phyloP scores from a whole-genome alignment of 2,113 vertebrate genomes.

The Myanophis thanlyinensis region DNA sequence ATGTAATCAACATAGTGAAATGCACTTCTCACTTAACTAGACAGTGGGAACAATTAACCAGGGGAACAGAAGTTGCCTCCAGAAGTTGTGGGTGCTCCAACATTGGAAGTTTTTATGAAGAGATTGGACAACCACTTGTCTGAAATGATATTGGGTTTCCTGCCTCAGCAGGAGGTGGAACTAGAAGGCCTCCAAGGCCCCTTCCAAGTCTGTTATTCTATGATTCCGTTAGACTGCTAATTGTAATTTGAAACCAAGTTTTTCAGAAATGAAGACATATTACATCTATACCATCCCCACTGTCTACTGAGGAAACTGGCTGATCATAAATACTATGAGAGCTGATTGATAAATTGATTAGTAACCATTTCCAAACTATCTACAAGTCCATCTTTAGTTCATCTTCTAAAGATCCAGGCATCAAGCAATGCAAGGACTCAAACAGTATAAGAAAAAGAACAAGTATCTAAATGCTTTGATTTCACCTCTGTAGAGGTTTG shows the following conservation, averaged over 20 bases:
- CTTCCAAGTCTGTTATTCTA: not conserved
- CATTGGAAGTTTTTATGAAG: too few relatives aligned
- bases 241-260: not conserved
- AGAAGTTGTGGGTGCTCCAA: too few relatives aligned
- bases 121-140: too few relatives aligned
- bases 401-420: not conserved
- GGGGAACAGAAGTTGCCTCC: too few relatives aligned
- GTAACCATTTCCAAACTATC: not conserved
- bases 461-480: not conserved
- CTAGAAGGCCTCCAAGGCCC: not conserved
- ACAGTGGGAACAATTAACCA: too few relatives aligned
- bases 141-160: too few relatives aligned
- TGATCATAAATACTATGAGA: not conserved
- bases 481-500: not conserved
- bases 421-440: not conserved
- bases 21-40: not conserved
- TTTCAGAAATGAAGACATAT: not conserved
- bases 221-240: not conserved
- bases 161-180: not conserved
- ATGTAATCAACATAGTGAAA: not conserved
- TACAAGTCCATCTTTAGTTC: not conserved
- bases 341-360: not conserved
- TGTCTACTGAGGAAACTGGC: not conserved
- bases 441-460: not conserved
- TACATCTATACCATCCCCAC: not conserved